Evolutionary conservation across 2,113 vertebrate species (phyloP), one percentile per base, ranked within the genome.

Genomic region (Bucco capensis): DNA sequence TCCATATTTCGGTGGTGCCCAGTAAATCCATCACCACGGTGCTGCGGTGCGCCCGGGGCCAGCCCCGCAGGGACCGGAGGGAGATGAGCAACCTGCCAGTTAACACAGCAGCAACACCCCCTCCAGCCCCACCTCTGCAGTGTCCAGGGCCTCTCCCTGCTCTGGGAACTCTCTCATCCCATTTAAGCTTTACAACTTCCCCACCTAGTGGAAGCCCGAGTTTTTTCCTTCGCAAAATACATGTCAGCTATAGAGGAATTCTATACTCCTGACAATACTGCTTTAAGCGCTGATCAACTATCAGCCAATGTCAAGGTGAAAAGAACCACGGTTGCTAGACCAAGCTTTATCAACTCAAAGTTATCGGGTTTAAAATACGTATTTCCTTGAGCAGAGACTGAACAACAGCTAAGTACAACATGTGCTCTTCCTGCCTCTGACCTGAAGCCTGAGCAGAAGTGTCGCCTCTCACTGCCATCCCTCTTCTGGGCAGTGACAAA

Each of bases 161-260:
- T 35, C 40, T 13, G 35, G 62, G 25, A 79, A 19, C 47, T 24
- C 69, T 44, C 49, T 65, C 49, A 5, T 24, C 37, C 51, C 53
- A 2, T 81, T 86, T 93, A 16, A 88, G 95, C 91, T 96, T 95
- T 94, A 95, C 96, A 96, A 96, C 57, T 91, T 66, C 93, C 51
- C 96, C 96, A 96, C 80, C 96, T 97, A 97, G 96, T 96, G 96
- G 96, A 95, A 95, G 65, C 15, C 54, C 60, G 37, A 37, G 37
- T 37, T 28, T 49, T 62, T 73, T 64, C 47, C 58, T 54, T 17
- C 18, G 60, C 14, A 14, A 14, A 8, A 53, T 18, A 7, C 47
- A 5, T 8, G 40, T 56, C 66, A 1, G 38, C 9, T 31, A 10
- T 1, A 4, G 31, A 9, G 53, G 65, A 57, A 38, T 56, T 73